Evolutionary conservation across 2,113 vertebrate genomes (phyloP), one percentile per base, ranked within the genome.

Genomic region (Protobothrops mucrosquamatus): DNA sequence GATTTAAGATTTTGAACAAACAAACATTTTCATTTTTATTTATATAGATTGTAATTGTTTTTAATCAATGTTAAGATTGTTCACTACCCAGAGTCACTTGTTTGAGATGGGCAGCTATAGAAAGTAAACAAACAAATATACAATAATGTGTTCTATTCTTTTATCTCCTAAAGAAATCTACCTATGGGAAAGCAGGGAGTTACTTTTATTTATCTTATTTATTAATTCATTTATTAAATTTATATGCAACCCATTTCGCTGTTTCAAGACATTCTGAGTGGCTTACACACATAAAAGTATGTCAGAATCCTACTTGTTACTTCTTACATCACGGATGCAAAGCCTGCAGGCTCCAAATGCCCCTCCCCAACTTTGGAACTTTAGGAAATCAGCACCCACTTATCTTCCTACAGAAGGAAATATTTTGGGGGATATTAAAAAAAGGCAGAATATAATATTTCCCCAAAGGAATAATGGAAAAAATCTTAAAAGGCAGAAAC

Each of bases 171-270:
- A 39, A 81, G 6, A 20, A 39, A 81, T 2, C 4, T 48, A 61
- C 93, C 89, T 88, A 87, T n/a, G 34, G 74, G 15, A 23, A 48
- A 93, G 93, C 85, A 51, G 86, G 29, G 56, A 9, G 54, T 61
- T 93, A 26, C 29, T 64, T 64, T 54, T 29, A 12, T 64, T 64
- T 61, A 11, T 61, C 61, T 29, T 64, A 29, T 29, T 59, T 23
- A 9, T 57, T 59, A 24, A 29, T 29, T 12, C 4, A 12, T 61
- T 61, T 64, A 64, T 64, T 64, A 29, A 29, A 64, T 64, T 12
- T 64, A 64, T 29, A 64, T 64, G 61, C 26, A 3, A 29, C 61
- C 24, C 59, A 64, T 64, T 26, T 64, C 11, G 0, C 61, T 64
- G 10, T 29, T 64, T 26, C 61, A 12, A 64, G 61, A 64, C 26